Evolutionary conservation across 2,797 vertebrate species (phyloP).

Genomic region (Melopsittacus undulatus): DNA sequence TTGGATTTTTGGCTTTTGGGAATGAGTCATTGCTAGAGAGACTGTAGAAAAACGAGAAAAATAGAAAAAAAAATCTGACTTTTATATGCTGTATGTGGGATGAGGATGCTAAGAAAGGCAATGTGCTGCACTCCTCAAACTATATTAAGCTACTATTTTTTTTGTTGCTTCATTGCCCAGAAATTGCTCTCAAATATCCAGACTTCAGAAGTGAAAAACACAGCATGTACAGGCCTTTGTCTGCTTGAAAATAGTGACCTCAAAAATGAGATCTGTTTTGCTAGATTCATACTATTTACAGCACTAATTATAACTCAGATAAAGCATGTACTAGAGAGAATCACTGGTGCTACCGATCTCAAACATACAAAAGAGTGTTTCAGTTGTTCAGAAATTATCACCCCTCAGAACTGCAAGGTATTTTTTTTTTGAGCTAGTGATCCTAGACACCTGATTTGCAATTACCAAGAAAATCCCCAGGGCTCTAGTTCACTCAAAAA

Average conservation of each 20-base stretch:
- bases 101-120: constrained; percentile 10
- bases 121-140: background rate
- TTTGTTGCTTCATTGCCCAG: background rate
- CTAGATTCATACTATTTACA: background rate
- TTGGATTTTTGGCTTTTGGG: constrained; percentile 48
- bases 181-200: background rate
- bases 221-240: background rate
- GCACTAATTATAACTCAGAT: background rate
- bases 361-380: background rate
- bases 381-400: background rate
- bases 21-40: constrained; percentile 51
- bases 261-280: background rate
- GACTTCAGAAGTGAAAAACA: background rate
- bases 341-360: background rate
- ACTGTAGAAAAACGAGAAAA: background rate
- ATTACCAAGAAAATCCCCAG: background rate
- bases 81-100: background rate
- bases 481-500: background rate
- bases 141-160: constrained; percentile 30
- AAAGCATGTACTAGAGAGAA: background rate
- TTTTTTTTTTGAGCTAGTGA: background rate
- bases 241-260: background rate
- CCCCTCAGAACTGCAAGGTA: background rate
- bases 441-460: constrained; percentile 29
- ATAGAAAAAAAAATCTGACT: constrained; percentile 22